Evolutionary conservation across 2,797 vertebrate species (phyloP).

Genomic region (Scomberomorus guttatus): DNA sequence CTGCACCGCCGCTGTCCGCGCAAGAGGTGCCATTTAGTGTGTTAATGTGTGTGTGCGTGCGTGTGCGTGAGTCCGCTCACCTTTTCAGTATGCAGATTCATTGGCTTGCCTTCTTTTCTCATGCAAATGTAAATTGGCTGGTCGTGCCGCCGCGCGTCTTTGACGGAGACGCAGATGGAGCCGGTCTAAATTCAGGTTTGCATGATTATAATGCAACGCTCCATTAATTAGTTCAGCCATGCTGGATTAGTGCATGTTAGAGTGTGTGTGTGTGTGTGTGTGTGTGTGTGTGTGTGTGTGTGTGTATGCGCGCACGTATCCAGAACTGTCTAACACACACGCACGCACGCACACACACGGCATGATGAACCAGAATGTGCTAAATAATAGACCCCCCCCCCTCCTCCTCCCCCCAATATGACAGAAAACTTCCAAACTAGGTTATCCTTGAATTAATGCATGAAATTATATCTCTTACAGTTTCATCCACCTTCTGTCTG

Average conservation of each 20-base stretch:
- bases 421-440: slow-evolving; percentile 72
- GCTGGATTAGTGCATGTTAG: slow-evolving; percentile 41
- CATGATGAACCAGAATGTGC: slow-evolving; percentile 18
- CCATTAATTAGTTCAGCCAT: slow-evolving; percentile 59
- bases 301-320: neutral
- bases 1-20: slow-evolving; percentile 63
- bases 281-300: slow-evolving; percentile 15
- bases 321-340: slow-evolving; percentile 10
- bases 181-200: slow-evolving; percentile 57
- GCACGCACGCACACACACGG: slow-evolving; percentile 13
- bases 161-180: slow-evolving; percentile 61
- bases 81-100: slow-evolving; percentile 75
- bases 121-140: slow-evolving; percentile 68
- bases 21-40: slow-evolving; percentile 75
- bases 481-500: slow-evolving; percentile 28
- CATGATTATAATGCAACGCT: slow-evolving; percentile 49
- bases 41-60: slow-evolving; percentile 21
- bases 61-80: slow-evolving; percentile 57
- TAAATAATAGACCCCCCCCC: slow-evolving; percentile 53
- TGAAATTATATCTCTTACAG: neutral
- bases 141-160: slow-evolving; percentile 42
- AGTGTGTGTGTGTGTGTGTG: slow-evolving; percentile 10
- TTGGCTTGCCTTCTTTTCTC: slow-evolving; percentile 59
- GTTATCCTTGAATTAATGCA: slow-evolving; percentile 53
- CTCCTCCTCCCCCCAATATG: slow-evolving; percentile 8